These are phyloP conservation scores for Microcebus tavaratra DNA, from an alignment of 2,113 vertebrate species.

Conservation along the genomic window DNA sequence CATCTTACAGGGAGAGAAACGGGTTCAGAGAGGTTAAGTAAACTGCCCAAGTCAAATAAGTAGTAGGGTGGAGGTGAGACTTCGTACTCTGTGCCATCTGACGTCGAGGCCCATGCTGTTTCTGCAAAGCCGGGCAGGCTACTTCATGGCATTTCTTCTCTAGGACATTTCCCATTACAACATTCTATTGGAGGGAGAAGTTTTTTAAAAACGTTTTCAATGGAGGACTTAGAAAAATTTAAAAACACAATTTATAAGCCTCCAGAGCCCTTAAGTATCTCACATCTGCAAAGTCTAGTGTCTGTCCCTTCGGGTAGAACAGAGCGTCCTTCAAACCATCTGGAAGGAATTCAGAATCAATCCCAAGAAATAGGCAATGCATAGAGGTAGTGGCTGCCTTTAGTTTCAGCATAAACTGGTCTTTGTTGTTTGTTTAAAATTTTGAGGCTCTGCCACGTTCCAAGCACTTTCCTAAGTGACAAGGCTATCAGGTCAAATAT, in stretches of 20 bases:
- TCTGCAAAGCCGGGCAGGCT: neutral
- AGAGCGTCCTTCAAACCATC: neutral
- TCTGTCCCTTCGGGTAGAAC: neutral
- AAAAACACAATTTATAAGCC: neutral
- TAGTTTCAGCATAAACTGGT: neutral
- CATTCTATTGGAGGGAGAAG: neutral
- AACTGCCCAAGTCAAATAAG: constrained; percentile 36
- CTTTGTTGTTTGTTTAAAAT: neutral
- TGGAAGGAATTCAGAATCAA: neutral
- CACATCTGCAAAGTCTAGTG: neutral
- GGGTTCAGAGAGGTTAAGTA: too few relatives aligned
- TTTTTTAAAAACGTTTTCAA: neutral
- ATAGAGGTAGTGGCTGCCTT: neutral
- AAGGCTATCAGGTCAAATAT: too few relatives aligned
- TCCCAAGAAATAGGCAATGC: neutral
- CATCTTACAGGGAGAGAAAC: constrained; percentile 30
- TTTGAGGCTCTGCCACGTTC: neutral
- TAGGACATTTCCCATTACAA: neutral
- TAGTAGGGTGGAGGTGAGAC: neutral
- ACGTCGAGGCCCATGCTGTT: neutral
- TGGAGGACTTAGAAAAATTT: neutral
- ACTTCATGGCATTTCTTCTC: neutral
- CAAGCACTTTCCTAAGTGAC: too few relatives aligned
- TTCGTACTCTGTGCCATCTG: neutral
- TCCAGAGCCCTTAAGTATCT: neutral